Percentiles rank a stretch among this genome's conserved stretches.
Evolutionary conservation across 2,888 invertebrate species (phyloP).

Genomic region (Thera britannica): DNA sequence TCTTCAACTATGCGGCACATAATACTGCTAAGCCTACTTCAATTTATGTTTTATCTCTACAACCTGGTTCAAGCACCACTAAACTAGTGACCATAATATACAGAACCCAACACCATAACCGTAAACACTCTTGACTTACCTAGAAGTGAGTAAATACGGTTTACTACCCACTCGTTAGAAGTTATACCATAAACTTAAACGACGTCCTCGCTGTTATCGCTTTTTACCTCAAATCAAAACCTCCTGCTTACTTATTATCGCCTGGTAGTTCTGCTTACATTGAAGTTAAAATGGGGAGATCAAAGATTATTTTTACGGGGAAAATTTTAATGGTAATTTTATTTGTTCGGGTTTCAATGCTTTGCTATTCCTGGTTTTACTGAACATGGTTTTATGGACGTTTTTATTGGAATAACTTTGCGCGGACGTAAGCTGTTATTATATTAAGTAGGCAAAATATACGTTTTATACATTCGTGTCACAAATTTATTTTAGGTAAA

Average conservation of each 20-base stretch:
- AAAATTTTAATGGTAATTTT: slow-evolving; percentile 35
- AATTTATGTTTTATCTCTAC: too few relatives aligned
- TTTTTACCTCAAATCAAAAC: slow-evolving; percentile 73
- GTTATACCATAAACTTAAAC: slow-evolving; percentile 76
- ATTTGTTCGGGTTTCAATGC: slow-evolving; percentile 16
- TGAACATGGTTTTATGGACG: background rate
- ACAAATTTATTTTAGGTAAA: too few relatives aligned
- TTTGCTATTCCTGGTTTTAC: slow-evolving; percentile 9
- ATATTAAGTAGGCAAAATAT: too few relatives aligned
- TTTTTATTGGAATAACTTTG: background rate
- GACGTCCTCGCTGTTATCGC: slow-evolving; percentile 65
- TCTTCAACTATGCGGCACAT: too few relatives aligned
- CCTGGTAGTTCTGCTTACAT: slow-evolving; percentile 54
- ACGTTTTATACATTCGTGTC: too few relatives aligned
- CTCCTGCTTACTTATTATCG: slow-evolving; percentile 68
- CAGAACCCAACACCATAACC: slow-evolving; percentile 17
- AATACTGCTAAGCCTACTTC: too few relatives aligned
- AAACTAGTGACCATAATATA: background rate
- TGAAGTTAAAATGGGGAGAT: slow-evolving; percentile 30
- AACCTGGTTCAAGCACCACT: too few relatives aligned
- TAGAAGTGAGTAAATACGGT: slow-evolving; percentile 72
- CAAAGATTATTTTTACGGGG: slow-evolving; percentile 36
- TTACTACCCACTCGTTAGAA: slow-evolving; percentile 80
- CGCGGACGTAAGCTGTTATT: background rate
- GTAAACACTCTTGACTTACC: slow-evolving; percentile 43